These are phyloP conservation scores for Drosophila borborema DNA, from an alignment of 2,888 invertebrate species.

Conservation along the genomic window DNA sequence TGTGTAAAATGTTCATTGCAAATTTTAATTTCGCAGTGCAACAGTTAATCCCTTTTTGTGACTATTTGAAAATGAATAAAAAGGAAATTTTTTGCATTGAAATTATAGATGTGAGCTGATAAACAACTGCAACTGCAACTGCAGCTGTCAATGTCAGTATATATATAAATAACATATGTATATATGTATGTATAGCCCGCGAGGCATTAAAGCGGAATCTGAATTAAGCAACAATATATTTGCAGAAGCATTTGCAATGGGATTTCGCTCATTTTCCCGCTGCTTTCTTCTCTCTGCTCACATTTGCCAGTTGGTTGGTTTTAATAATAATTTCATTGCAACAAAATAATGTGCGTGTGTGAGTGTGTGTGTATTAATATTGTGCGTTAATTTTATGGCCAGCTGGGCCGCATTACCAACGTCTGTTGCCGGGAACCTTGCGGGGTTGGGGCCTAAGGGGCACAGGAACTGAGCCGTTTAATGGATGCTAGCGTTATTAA, in stretches of 20 bases:
- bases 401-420: conserved; percentile 56
- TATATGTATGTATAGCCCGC: conserved; percentile 1
- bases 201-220: conserved; percentile 42
- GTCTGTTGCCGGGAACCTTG: conserved; percentile 34
- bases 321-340: conserved; percentile 58
- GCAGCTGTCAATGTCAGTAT: conserved; percentile 54
- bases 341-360: conserved; percentile 24
- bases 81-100: conserved; percentile 34
- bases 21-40: conserved; percentile 28
- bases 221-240: conserved; percentile 48
- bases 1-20: neutral
- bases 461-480: conserved; percentile 61
- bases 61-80: conserved; percentile 43
- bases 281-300: conserved; percentile 14
- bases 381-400: conserved; percentile 72
- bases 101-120: conserved; percentile 52
- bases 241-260: conserved; percentile 21
- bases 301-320: conserved; percentile 52
- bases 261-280: conserved; percentile 1
- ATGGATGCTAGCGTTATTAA: conserved; percentile 68
- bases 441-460: conserved; percentile 2
- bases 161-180: too few species aligned
- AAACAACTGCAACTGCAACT: conserved; percentile 46
- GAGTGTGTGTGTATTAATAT: conserved; percentile 48
- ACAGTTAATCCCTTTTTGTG: conserved; percentile 38